A percentile compares a stretch with the other conserved stretches of the same genome.
Evolutionary conservation across 2,113 vertebrate species (phyloP).

Genomic region (Eulemur rufifrons): DNA sequence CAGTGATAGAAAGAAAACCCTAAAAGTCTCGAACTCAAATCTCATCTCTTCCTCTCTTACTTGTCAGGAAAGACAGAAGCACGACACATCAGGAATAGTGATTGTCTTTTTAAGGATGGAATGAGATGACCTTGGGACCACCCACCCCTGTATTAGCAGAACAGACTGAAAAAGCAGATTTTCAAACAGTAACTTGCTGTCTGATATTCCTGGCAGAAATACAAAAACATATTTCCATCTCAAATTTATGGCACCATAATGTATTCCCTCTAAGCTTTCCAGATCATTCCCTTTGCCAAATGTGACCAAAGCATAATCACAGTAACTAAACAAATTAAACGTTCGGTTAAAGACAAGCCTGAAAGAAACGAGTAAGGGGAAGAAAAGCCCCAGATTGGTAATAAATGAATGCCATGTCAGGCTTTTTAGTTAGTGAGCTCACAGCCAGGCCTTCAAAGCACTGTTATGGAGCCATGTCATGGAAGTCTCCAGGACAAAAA

Average conservation of each 20-base stretch:
- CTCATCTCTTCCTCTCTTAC: background rate
- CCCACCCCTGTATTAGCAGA: background rate
- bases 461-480: background rate
- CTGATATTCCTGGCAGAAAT: constrained; percentile 68
- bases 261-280: constrained; percentile 62
- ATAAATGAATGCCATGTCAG: constrained; percentile 60
- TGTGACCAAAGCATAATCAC: constrained; percentile 57
- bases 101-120: constrained; percentile 40
- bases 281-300: constrained; percentile 52
- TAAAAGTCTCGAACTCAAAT: background rate
- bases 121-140: constrained; percentile 48
- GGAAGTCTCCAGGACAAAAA: background rate
- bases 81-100: constrained; percentile 59
- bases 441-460: background rate
- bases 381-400: constrained; percentile 53
- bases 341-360: constrained; percentile 65
- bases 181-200: constrained; percentile 8
- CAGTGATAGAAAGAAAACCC: background rate
- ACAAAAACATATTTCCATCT: constrained; percentile 66
- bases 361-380: background rate
- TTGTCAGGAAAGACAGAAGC: background rate
- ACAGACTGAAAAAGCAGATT: constrained; percentile 52
- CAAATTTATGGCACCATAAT: constrained; percentile 53
- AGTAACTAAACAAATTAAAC: constrained; percentile 63
- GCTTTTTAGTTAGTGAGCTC: constrained; percentile 29